Evolutionary conservation across 2,797 vertebrate species (phyloP).

Genomic region (Paguma larvata): DNA sequence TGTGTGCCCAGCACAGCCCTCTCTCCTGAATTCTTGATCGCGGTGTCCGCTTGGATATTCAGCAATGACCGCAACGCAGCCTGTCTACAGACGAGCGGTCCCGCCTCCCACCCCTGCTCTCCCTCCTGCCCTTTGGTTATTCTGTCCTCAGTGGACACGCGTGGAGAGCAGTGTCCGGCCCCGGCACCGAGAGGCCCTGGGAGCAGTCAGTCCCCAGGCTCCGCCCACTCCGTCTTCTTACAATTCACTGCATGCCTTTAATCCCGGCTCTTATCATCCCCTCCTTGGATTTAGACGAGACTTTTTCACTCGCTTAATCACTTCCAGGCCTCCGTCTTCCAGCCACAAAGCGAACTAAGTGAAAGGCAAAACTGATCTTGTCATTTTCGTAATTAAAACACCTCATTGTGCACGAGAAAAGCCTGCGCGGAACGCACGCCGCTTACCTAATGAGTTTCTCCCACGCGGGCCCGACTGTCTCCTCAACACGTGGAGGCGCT

Average conservation of each 20-base stretch:
- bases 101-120: fast-evolving
- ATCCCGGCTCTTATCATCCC: background rate
- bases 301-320: background rate
- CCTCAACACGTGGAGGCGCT: background rate
- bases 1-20: background rate
- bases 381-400: conserved; percentile 18
- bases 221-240: background rate
- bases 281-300: background rate
- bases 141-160: background rate
- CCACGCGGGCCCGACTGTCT: fast-evolving
- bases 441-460: background rate
- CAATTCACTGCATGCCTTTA: background rate
- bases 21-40: background rate
- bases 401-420: background rate
- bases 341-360: background rate
- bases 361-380: background rate
- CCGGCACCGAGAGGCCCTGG: fast-evolving
- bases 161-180: too few relatives aligned
- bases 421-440: fast-evolving
- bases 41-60: too few relatives aligned
- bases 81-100: background rate
- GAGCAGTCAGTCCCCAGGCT: background rate
- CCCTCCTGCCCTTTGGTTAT: background rate
- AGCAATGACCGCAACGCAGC: background rate
- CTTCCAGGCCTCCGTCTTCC: background rate